Conservation (phyloP, 2,888 invertebrate species). For the Chrysotoxum bicinctum region DNA sequence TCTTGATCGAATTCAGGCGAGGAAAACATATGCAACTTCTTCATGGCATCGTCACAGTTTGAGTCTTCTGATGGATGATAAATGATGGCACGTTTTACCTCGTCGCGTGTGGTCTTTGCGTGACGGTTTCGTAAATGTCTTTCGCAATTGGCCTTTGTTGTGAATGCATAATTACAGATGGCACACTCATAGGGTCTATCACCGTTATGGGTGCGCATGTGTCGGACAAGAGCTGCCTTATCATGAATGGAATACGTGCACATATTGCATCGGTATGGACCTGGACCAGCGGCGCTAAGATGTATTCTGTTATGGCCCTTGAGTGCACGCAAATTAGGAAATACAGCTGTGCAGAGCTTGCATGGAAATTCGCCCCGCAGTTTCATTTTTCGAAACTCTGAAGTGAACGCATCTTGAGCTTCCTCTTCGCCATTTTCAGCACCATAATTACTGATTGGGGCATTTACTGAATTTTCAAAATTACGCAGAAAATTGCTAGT, state of each 20-base stretch:
- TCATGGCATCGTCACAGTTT: conserved; percentile 87
- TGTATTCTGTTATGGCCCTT: conserved; percentile 96
- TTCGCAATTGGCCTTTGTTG: conserved; percentile 98
- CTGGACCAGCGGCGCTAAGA: conserved; percentile 88
- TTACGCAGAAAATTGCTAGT: conserved; percentile 86
- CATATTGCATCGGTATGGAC: conserved; percentile 96
- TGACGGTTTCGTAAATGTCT: conserved; percentile 96
- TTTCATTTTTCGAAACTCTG: conserved; percentile 94
- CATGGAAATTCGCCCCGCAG: conserved; percentile 94
- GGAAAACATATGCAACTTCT: conserved; percentile 83
- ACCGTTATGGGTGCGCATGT: conserved; percentile 96
- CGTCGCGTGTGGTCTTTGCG: conserved; percentile 91
- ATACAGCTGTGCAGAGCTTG: conserved; percentile 92
- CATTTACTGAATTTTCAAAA: conserved; percentile 82
- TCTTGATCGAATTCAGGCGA: conserved; percentile 83
- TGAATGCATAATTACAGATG: conserved; percentile 97
- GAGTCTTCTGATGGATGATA: conserved; percentile 94
- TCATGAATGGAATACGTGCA: conserved; percentile 92
- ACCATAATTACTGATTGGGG: conserved; percentile 81
- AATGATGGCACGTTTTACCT: conserved; percentile 93
- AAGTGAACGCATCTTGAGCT: conserved; percentile 91
- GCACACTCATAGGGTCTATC: conserved; percentile 97
- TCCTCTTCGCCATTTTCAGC: conserved; percentile 85
- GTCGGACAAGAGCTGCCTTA: conserved; percentile 94
- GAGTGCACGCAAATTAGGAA: conserved; percentile 93